phyloP scores from a whole-genome alignment of 2,113 vertebrate genomes.

The Plotosus lineatus region DNA sequence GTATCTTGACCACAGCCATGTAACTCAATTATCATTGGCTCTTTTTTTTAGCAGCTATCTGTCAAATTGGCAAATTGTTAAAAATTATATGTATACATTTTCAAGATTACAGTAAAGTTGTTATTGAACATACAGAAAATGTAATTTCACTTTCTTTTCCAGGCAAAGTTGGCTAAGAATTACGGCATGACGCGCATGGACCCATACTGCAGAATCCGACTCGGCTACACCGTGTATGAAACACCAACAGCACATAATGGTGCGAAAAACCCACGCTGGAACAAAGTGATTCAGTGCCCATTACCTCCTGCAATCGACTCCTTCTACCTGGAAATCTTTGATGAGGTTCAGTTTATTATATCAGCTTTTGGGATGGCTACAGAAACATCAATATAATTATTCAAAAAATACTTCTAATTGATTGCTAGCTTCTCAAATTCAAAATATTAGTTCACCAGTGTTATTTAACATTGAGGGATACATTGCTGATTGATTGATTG shows the following conservation, averaged over 20 bases:
- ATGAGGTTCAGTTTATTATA: slow-evolving; percentile 81
- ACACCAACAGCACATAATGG: slow-evolving; percentile 96
- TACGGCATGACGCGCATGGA: slow-evolving; percentile 99
- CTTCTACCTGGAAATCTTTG: slow-evolving; percentile 98
- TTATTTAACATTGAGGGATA: no score
- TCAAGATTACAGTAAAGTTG: no score
- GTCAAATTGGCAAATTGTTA: no score
- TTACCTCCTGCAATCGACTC: slow-evolving; percentile 93
- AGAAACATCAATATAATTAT: not conserved
- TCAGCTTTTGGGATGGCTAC: no score
- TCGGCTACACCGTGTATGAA: slow-evolving; percentile 95
- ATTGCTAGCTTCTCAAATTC: no score
- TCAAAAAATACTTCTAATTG: no score
- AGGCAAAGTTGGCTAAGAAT: slow-evolving; percentile 98
- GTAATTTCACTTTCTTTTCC: slow-evolving; percentile 17
- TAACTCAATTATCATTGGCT: no score
- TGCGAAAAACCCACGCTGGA: slow-evolving; percentile 97
- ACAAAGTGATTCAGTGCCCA: slow-evolving; percentile 96
- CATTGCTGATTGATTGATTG: no score
- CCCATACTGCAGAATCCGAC: slow-evolving; percentile 89
- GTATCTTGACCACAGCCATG: no score
- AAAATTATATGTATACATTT: no score
- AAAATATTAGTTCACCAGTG: no score
- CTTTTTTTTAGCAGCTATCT: no score
- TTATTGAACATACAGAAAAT: not conserved